Base-by-base conservation (phyloP, 2,113 vertebrate genomes). In the Cairina moschata region DNA sequence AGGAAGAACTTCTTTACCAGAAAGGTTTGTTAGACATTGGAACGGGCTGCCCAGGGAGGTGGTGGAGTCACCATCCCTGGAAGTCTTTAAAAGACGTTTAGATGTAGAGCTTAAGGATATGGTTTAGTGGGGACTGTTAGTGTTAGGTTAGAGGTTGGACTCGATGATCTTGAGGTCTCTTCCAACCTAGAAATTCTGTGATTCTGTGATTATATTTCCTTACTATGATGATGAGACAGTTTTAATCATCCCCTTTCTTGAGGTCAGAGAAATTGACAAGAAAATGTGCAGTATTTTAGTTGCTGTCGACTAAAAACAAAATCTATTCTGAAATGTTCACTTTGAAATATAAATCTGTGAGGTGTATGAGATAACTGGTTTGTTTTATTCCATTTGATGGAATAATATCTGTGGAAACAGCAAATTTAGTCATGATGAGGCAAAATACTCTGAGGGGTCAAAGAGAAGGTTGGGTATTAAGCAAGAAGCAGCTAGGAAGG, bases 401-500 rank as follows among this genome's bases (percentile, higher is more conserved):
- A 84, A 93, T 80, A 62, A 40, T 68, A 95, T 89, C 66, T 84
- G 63, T 85, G 84, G 79, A 72, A 93, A 93, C 54, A 89, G 62
- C 42, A 96, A 83, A 95, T 93, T 71, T 96, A 85, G 71, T 83
- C 6, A 9, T 87, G 86, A 88, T 92, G 65, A 86, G 32, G 69
- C 92, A 81, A 97, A 89, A 80, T 83, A 82, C 77, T 89, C 92
- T 29, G 59, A 96, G 36, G 56, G 92, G 52, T 74, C 34, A 63
- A 58, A 73, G 72, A 73, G 36, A 97, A 94, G 81, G 36, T 84
- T 79, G 50, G 13, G 80, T 86, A 88, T 73, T 91, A 88, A 69
- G 72, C 67, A 96, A 85, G 77, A 32, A 91, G 58, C 66, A 85
- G 83, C 82, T 93, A 87, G 88, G 86, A 93, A 96, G 90, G 75